These are phyloP conservation scores for Onychomys torridus DNA, from an alignment of 2,797 vertebrate genomes.

Conservation along the genomic window DNA sequence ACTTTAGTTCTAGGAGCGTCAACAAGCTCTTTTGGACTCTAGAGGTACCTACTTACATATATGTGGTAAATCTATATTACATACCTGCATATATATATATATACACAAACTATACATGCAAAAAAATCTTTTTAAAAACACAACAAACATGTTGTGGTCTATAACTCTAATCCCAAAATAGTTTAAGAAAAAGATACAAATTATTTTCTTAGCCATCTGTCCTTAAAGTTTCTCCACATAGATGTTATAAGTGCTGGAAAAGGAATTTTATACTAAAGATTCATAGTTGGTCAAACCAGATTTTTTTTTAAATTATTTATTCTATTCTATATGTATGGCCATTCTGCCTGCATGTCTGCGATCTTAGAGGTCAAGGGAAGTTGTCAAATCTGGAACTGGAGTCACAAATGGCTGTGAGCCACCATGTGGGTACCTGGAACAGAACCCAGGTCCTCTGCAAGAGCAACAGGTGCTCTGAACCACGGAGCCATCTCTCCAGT, in stretches of 20 bases:
- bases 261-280: not conserved
- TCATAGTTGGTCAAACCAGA: not conserved
- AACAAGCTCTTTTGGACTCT: not conserved
- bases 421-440: not conserved
- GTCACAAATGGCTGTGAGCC: not conserved
- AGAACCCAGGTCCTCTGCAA: not conserved
- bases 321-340: not conserved
- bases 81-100: accelerated
- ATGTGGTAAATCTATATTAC: not conserved
- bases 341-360: not conserved
- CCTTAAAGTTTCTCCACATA: constrained; percentile 36
- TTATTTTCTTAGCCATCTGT: constrained; percentile 24
- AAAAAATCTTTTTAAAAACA: not conserved
- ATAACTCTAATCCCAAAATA: constrained; percentile 49
- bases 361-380: not conserved
- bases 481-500: not conserved
- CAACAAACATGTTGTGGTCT: not conserved
- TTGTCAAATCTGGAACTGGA: not conserved
- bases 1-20: not conserved
- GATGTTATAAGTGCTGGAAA: constrained; percentile 25
- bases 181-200: constrained; percentile 38
- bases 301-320: not conserved
- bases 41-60: not conserved
- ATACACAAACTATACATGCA: not conserved
- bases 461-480: not conserved